Conservation (phyloP, 2,797 vertebrate genomes). For the Oceanodroma leucorhoa region DNA sequence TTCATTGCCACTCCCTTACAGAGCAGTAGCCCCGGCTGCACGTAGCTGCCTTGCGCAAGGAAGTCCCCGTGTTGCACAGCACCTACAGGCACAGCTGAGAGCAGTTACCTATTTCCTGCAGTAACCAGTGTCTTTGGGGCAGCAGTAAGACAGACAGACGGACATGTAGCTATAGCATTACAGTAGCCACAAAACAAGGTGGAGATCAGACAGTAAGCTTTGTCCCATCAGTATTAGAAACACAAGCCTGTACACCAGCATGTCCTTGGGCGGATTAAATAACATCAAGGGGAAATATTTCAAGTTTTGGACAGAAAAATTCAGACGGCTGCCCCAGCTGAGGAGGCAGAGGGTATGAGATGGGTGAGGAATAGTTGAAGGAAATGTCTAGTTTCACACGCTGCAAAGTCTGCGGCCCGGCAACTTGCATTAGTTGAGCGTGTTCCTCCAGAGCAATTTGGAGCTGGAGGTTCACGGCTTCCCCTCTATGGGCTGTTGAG, state of each 20-base stretch:
- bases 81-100: neutral
- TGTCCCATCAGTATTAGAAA: neutral
- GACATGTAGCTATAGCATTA: accelerated
- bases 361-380: neutral
- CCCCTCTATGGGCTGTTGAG: accelerated
- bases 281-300: neutral
- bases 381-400: neutral
- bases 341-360: neutral
- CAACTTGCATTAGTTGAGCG: neutral
- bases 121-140: neutral
- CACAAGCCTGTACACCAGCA: neutral
- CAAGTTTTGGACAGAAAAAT: neutral
- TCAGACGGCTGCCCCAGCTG: neutral
- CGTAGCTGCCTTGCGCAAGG: neutral
- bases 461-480: neutral
- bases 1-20: neutral
- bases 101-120: neutral
- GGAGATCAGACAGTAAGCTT: neutral
- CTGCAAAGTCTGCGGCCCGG: neutral
- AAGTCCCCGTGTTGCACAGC: neutral
- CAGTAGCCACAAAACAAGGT: neutral
- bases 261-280: accelerated
- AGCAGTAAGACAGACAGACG: neutral
- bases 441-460: accelerated
- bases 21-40: neutral